phyloP scores from a whole-genome alignment of 92 coral and sea anemone genomes.

The Siderastrea radians region DNA sequence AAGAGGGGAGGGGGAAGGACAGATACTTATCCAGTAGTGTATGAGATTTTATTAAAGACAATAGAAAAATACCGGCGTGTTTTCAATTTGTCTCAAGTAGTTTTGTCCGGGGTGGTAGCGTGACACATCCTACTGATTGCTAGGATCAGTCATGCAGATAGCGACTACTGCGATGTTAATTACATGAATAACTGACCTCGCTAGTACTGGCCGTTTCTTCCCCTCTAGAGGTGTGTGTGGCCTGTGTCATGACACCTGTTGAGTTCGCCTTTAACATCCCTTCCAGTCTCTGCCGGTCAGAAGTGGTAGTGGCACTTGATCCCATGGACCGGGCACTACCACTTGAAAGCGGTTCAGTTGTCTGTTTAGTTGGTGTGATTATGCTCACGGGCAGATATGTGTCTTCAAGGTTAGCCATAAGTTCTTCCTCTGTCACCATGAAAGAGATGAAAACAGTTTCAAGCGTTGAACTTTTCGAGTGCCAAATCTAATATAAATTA shows the following conservation, averaged over 20 bases:
- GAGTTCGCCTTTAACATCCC: background rate
- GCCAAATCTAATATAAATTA: no score
- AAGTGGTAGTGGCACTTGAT: background rate
- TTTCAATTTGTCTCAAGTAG: no score
- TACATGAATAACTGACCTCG: slow-evolving; percentile 12
- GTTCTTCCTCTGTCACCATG: slow-evolving; percentile 67
- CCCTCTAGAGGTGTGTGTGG: background rate
- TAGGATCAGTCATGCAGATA: no score
- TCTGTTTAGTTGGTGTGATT: slow-evolving; percentile 20
- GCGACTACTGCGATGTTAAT: no score
- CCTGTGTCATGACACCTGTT: slow-evolving; percentile 5
- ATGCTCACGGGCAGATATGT: slow-evolving; percentile 9
- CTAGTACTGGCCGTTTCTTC: slow-evolving; percentile 31
- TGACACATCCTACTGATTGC: no score
- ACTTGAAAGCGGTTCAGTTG: slow-evolving; percentile 27
- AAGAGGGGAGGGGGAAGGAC: no score
- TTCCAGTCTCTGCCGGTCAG: slow-evolving; percentile 14
- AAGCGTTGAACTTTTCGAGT: no score
- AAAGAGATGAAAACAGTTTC: background rate
- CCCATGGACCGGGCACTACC: slow-evolving; percentile 27
- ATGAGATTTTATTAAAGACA: no score
- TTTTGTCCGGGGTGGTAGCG: no score
- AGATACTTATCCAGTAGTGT: no score
- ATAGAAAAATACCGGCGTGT: no score
- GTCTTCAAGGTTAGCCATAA: slow-evolving; percentile 68